Evolutionary conservation across 1,140 invertebrate species (phyloP).

Genomic region (Heliconius himera): DNA sequence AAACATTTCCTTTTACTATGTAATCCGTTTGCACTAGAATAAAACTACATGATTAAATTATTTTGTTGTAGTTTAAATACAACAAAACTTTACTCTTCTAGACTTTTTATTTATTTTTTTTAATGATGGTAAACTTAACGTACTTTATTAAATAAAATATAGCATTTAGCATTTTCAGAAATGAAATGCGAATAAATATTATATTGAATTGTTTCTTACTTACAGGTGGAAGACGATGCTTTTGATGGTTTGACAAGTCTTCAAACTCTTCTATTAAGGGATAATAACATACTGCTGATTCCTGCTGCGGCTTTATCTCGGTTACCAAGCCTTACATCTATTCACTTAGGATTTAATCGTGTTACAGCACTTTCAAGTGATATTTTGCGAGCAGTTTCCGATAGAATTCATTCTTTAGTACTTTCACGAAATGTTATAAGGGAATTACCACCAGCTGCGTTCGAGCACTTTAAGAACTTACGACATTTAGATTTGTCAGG

Average conservation of each 20-base stretch:
- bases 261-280: constrained; percentile 90
- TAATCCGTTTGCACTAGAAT: no score
- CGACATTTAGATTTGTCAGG: constrained; percentile 88
- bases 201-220: constrained; percentile 38
- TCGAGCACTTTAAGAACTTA: constrained; percentile 89
- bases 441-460: constrained; percentile 90
- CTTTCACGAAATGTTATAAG: constrained; percentile 93
- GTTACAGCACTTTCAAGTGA: constrained; percentile 92
- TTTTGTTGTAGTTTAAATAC: no score
- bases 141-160: neutral
- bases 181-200: no score
- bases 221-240: constrained; percentile 92
- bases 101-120: no score
- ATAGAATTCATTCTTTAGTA: constrained; percentile 84
- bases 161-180: neutral
- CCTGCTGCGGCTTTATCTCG: constrained; percentile 90
- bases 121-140: no score
- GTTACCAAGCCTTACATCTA: constrained; percentile 86
- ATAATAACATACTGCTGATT: constrained; percentile 93
- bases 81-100: no score
- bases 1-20: no score
- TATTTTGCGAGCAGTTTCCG: constrained; percentile 85
- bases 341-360: constrained; percentile 93
- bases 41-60: no score
- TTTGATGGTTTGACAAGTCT: constrained; percentile 91